phyloP scores from a whole-genome alignment of 2,888 invertebrate genomes.

The Iphiclides podalirius region DNA sequence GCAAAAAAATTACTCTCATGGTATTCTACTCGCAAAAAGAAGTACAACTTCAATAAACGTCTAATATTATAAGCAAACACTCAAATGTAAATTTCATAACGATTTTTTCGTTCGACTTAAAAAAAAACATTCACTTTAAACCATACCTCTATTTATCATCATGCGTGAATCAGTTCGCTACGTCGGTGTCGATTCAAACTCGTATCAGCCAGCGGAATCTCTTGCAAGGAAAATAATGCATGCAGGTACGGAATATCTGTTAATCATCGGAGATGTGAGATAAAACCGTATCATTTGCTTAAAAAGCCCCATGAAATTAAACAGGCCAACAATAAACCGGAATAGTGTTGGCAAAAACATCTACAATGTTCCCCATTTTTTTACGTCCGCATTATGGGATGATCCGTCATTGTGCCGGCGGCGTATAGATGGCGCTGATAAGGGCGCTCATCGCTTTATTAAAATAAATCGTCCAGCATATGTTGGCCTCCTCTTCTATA shows the following conservation, averaged over 20 bases:
- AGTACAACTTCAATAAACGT: no score
- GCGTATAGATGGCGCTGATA: slow-evolving; percentile 72
- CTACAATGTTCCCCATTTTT: slow-evolving; percentile 54
- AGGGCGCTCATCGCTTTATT: slow-evolving; percentile 69
- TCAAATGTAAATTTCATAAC: no score
- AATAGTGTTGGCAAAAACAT: slow-evolving; percentile 59
- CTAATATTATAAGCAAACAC: no score
- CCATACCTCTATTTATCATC: no score
- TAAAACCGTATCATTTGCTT: slow-evolving; percentile 78
- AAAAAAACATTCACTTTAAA: no score
- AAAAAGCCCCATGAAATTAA: slow-evolving; percentile 76
- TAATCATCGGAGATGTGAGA: slow-evolving; percentile 55
- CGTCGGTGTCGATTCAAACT: slow-evolving; percentile 21
- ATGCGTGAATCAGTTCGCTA: background rate
- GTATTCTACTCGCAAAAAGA: no score
- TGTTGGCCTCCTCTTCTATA: slow-evolving; percentile 37
- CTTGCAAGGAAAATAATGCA: background rate
- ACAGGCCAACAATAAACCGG: slow-evolving; percentile 68
- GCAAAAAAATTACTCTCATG: no score
- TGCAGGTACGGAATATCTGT: slow-evolving; percentile 43
- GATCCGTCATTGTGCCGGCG: slow-evolving; percentile 70
- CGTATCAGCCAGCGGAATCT: slow-evolving; percentile 30
- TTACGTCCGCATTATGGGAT: slow-evolving; percentile 71
- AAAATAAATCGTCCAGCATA: slow-evolving; percentile 55
- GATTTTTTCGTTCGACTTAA: no score